A percentile compares a stretch with the other conserved stretches of the same genome.
These are phyloP conservation scores for Eunapius fragilis DNA, from an alignment of 37 sponge, comb jelly and placozoan genomes.

Conservation along the genomic window DNA sequence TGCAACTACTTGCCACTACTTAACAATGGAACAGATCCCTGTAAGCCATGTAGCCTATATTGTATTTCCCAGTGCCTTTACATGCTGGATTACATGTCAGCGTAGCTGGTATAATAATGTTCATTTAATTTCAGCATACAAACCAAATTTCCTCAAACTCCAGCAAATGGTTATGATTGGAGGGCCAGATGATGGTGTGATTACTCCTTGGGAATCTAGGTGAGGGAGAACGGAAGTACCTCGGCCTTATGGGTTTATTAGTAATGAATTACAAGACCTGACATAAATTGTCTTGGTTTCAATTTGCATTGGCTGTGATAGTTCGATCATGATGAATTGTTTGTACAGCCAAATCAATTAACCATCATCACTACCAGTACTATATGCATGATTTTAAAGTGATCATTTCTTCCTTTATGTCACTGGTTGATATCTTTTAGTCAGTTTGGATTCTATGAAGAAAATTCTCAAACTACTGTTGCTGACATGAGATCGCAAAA, in stretches of 20 bases:
- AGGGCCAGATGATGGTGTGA: slow-evolving; percentile 95
- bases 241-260: no score
- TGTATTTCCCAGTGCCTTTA: no score
- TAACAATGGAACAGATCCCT: slow-evolving; percentile 34
- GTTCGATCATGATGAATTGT: no score
- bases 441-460: slow-evolving; percentile 83
- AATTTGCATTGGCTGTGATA: no score
- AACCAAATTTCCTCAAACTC: slow-evolving; percentile 65
- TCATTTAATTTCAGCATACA: slow-evolving; percentile 14
- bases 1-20: slow-evolving; percentile 48
- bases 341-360: not conserved
- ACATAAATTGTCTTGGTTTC: no score
- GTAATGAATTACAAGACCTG: no score
- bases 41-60: no score
- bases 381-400: no score
- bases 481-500: not conserved
- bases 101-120: not conserved
- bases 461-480: slow-evolving; percentile 16
- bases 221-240: no score
- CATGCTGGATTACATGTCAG: not conserved
- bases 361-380: no score
- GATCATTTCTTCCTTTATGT: slow-evolving; percentile 3
- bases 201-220: slow-evolving; percentile 98
- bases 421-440: slow-evolving; percentile 4
- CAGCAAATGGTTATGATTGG: slow-evolving; percentile 82